These are phyloP conservation scores for Sphinx pinastri DNA, from an alignment of 2,888 invertebrate species.

Conservation along the genomic window DNA sequence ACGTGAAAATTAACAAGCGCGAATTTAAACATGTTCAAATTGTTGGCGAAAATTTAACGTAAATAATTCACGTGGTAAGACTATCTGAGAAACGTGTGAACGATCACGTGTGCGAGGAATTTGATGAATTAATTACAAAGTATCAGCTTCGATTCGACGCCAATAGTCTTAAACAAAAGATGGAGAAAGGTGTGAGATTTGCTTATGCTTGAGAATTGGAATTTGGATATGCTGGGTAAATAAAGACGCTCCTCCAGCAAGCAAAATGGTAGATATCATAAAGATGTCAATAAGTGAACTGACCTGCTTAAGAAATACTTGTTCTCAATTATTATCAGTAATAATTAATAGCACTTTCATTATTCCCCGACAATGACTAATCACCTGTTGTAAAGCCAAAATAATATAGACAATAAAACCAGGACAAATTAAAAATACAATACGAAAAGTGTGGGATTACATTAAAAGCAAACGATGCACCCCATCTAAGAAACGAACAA, in stretches of 20 bases:
- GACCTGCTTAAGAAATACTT: too few species aligned
- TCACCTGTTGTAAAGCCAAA: too few species aligned
- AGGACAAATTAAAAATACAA: background rate
- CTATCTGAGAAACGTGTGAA: slow-evolving; percentile 18
- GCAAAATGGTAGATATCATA: too few species aligned
- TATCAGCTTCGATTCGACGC: background rate
- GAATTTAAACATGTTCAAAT: slow-evolving; percentile 22
- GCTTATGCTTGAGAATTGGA: background rate
- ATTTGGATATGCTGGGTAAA: background rate
- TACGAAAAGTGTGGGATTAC: background rate
- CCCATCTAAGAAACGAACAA: slow-evolving; percentile 2
- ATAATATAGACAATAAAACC: background rate
- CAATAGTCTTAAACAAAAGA: slow-evolving; percentile 1
- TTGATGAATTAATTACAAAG: slow-evolving; percentile 16
- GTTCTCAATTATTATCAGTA: too few species aligned
- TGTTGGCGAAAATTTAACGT: slow-evolving; percentile 14
- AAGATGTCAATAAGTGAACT: too few species aligned
- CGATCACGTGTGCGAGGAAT: slow-evolving; percentile 4
- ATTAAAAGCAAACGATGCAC: background rate
- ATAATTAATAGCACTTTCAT: too few species aligned
- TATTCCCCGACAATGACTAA: too few species aligned
- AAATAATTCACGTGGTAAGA: slow-evolving; percentile 10
- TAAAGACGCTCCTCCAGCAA: too few species aligned
- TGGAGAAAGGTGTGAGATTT: background rate
- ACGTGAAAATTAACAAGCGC: slow-evolving; percentile 14